These are phyloP conservation scores for Acrocyrtus sp. DNA, from an alignment of 2,888 invertebrate genomes.

Conservation along the genomic window DNA sequence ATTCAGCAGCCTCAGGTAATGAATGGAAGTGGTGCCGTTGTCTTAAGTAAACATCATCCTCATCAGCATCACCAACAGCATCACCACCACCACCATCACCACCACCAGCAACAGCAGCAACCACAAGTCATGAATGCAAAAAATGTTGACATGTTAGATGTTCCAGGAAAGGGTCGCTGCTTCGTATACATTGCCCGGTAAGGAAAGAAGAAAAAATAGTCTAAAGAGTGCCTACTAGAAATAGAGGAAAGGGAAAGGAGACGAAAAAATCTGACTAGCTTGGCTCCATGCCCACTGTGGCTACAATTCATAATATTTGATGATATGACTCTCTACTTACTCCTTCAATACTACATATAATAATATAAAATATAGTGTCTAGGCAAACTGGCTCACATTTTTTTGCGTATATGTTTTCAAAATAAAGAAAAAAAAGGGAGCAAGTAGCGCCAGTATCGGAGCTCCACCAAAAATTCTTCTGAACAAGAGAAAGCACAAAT, in stretches of 20 bases:
- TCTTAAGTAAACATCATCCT: slow-evolving; percentile 50
- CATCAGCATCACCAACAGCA: slow-evolving; percentile 46
- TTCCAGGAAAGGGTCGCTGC: slow-evolving; percentile 92
- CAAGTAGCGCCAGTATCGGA: too few species aligned
- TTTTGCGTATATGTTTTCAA: too few species aligned
- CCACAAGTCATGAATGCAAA: slow-evolving; percentile 63
- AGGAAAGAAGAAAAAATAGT: slow-evolving; percentile 65
- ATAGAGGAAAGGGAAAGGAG: neutral
- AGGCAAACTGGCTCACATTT: too few species aligned
- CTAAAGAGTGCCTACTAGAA: too few species aligned
- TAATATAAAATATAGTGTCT: too few species aligned
- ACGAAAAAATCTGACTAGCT: slow-evolving; percentile 29
- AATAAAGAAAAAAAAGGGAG: too few species aligned
- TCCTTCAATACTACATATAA: too few species aligned
- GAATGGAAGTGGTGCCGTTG: slow-evolving; percentile 61
- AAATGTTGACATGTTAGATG: slow-evolving; percentile 87
- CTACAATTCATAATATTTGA: too few species aligned
- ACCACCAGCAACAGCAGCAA: slow-evolving; percentile 54
- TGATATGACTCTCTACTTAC: too few species aligned
- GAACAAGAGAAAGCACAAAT: too few species aligned
- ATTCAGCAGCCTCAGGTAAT: slow-evolving; percentile 60
- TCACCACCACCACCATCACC: slow-evolving; percentile 46
- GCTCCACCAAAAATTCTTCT: too few species aligned
- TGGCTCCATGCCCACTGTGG: slow-evolving; percentile 47
- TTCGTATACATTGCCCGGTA: slow-evolving; percentile 92